A percentile compares a stretch with the other conserved stretches of the same genome.
These are phyloP conservation scores for Iguana delicatissima DNA, from an alignment of 2,797 vertebrate genomes.

Conservation along the genomic window DNA sequence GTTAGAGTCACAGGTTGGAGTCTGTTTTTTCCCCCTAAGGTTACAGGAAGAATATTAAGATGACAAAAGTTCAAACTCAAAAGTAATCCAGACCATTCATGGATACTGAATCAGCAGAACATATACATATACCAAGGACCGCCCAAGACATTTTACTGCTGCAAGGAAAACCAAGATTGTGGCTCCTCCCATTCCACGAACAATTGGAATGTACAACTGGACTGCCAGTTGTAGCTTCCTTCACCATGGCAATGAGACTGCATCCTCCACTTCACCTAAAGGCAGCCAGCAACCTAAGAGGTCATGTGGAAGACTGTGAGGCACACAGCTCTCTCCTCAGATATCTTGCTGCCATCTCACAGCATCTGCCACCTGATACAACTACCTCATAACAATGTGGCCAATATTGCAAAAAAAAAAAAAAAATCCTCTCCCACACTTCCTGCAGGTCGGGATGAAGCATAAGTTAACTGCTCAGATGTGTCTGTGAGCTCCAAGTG, in stretches of 20 bases:
- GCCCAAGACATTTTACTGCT: not conserved
- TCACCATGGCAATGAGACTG: not conserved
- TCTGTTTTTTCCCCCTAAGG: too few relatives aligned
- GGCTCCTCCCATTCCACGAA: too few relatives aligned
- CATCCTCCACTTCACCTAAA: not conserved
- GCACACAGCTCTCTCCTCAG: not conserved
- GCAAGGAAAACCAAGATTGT: not conserved
- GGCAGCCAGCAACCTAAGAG: not conserved
- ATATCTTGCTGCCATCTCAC: not conserved
- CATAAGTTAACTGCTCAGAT: not conserved
- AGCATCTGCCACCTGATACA: not conserved
- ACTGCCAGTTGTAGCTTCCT: not conserved
- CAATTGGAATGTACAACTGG: not conserved
- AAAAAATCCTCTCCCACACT: not conserved
- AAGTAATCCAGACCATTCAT: not conserved
- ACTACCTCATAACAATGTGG: not conserved
- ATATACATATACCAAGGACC: not conserved
- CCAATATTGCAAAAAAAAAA: not conserved
- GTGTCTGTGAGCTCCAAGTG: not conserved
- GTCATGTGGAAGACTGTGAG: not conserved
- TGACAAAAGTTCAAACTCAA: too few relatives aligned
- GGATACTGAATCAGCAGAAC: not conserved
- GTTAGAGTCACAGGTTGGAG: too few relatives aligned
- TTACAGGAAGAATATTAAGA: too few relatives aligned
- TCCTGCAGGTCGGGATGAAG: not conserved